These are phyloP conservation scores for Indicator indicator DNA, from an alignment of 2,113 vertebrate genomes.

Conservation along the genomic window DNA sequence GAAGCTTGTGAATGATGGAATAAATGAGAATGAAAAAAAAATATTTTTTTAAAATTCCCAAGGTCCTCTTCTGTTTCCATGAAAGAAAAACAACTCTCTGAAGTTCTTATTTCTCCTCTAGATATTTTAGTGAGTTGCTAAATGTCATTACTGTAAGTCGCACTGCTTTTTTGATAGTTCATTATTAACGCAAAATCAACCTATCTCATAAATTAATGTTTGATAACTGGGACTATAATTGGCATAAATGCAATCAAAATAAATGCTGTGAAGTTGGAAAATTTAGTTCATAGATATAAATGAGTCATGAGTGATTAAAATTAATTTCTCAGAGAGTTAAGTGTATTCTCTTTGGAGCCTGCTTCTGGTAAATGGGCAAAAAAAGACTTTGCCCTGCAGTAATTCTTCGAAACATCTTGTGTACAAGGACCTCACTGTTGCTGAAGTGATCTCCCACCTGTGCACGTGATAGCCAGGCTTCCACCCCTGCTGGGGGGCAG, in stretches of 20 bases:
- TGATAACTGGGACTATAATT: not conserved
- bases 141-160: constrained; percentile 17
- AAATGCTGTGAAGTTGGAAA: constrained; percentile 23
- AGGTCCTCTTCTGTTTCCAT: not conserved
- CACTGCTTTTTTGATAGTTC: constrained; percentile 12
- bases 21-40: not conserved
- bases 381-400: not conserved
- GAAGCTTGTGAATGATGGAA: not conserved
- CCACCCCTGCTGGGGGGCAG: not conserved
- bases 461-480: rapidly evolving
- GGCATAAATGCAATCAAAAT: constrained; percentile 22
- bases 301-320: constrained; percentile 4
- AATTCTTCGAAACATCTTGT: not conserved
- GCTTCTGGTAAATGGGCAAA: not conserved
- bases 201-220: constrained; percentile 3
- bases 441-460: not conserved
- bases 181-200: constrained; percentile 12
- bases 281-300: constrained; percentile 15
- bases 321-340: not conserved
- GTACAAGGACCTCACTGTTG: not conserved
- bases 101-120: not conserved
- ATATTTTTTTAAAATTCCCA: not conserved
- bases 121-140: constrained; percentile 19
- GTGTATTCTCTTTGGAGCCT: not conserved
- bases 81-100: not conserved